Evolutionary conservation across 2,797 vertebrate species (phyloP), one percentile per base, ranked within the genome.

Genomic region (Synanceia verrucosa): DNA sequence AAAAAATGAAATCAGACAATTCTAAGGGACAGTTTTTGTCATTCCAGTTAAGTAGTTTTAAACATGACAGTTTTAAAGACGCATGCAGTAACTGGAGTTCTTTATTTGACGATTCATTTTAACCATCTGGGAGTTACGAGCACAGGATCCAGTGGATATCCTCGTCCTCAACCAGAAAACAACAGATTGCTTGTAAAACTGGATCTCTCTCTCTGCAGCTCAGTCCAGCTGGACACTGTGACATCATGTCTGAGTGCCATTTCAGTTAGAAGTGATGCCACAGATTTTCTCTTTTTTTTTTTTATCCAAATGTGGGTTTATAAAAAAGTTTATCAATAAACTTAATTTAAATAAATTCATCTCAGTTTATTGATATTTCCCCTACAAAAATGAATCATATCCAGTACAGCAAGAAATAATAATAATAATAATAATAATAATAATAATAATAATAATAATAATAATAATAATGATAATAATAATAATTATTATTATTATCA

Each of bases 141-240:
- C 51, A 58, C 24, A 62, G 57, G 73, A 87, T 70, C 50, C 60
- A 72, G 78, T 71, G 23, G 2, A 62, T 81, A 61, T 41, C 39
- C 61, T 66, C 5, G 62, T 79, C 66, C 67, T n/a, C 61, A 57
- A 43, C 53, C 61, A 70, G 64, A 83, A 81, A 73, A 74, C 74
- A 86, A 73, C 87, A 86, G 88, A 89, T 86, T 90, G 84, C 59
- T 61, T 78, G 61, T 70, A 78, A 85, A 78, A 74, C 60, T 65
- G 74, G 74, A 73, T 82, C 71, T 37, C 57, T 70, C 33, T 51
- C 63, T 51, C 57, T 82, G 19, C 62, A 48, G 72, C 52, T 77
- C 63, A 57, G 64, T 82, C 85, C 88, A 90, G 87, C 88, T 91
- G 88, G 86, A 70, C 64, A 26, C 28, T 28, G 5, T 65, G 73